Evolutionary conservation across 2,113 vertebrate species (phyloP), one percentile per base, ranked within the genome.

Genomic region (Nerophis ophidion): DNA sequence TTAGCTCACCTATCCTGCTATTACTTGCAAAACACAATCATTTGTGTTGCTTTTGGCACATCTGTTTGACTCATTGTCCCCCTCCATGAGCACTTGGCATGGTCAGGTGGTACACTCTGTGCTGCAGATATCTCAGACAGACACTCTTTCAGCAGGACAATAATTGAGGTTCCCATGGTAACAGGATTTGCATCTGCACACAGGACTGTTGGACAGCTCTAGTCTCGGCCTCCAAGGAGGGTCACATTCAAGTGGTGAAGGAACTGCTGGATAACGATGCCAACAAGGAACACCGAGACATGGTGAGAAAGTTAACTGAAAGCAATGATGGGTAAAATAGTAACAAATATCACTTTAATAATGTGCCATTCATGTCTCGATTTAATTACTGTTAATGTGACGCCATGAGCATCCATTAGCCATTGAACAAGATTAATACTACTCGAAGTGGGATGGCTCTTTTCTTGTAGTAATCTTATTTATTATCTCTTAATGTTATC

Each of bases 131-230:
- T 52, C 53, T 65, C 11, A 6, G 68, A 61, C 42, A 6, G 33
- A 48, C 5, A 9, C 50, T 61, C 36, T 44, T 63, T 48, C 45
- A 14, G 7, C 34, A 50, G 60, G 65, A 58, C 44, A 61, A 4
- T 58, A 45, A 69, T 61, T 63, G 66, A 60, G 44, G 57, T 70
- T 60, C 55, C 58, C 40, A 35, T 17, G 17, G 61, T 86, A 81
- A 76, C 60, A 16, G 12, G 3, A 5, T 62, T 62, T 63, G 34
- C 66, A 55, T 65, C 45, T 26, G 40, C 70, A 66, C 57, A 54
- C 78, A 99, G 97, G 97, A 99, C 83, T 95, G 96, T 84, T 99
- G 97, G 97, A 99, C 96, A 15, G 94, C 97, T 5, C 89, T 99
- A 66, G 95, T 98, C 84, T 96, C 94, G 0, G 96, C 97, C 33